Evolutionary conservation across 2,888 invertebrate species (phyloP), one percentile per base, ranked within the genome.

Genomic region (Iphiclides podalirius): DNA sequence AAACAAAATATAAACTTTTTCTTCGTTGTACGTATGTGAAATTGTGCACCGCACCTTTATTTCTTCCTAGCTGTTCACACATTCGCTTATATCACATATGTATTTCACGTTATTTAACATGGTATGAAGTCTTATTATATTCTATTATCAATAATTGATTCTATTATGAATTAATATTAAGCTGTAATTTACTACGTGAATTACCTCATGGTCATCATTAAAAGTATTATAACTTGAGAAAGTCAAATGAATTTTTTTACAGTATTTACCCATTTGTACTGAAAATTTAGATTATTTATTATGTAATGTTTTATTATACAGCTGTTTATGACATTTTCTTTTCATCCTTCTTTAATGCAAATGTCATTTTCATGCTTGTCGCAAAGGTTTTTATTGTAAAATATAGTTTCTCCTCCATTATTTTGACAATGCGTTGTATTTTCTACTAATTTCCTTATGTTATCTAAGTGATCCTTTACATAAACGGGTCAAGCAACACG

Each of bases 1-100:
- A 75, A 79, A 71, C 67, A 59, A 60, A 61, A 59, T 68, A 66
- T 69, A 74, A 74, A 73, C 67, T 74, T 53, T 58, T 65, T 67
- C 63, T 67, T 56, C 60, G 61, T 63, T 63, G 51, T 68, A 67
- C 67, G 64, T 66, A 58, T 57, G 53, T 54, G 53, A 48, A 55
- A 52, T 54, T 50, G 51, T 52, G 55, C 57, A 53, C 54, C 47
- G 44, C 26, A 26, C 47, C 23, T 40, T 40, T 40, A n/a, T 15
- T 39, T 9, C 4, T 8, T 4, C 26, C 6, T 17, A 38, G n/a
- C n/a, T n/a, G 6, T 20, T 20, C 20, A 20, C 6, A 4, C 6
- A 20, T 20, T 20, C 20, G 20, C n/a, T n/a, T n/a, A 20, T 20
- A 20, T 6, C 20, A 20, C 6, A 20, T 20, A 20, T 6, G 6